Evolutionary conservation across 1,140 invertebrate species (phyloP).

Genomic region (Melipona quadrifasciata): DNA sequence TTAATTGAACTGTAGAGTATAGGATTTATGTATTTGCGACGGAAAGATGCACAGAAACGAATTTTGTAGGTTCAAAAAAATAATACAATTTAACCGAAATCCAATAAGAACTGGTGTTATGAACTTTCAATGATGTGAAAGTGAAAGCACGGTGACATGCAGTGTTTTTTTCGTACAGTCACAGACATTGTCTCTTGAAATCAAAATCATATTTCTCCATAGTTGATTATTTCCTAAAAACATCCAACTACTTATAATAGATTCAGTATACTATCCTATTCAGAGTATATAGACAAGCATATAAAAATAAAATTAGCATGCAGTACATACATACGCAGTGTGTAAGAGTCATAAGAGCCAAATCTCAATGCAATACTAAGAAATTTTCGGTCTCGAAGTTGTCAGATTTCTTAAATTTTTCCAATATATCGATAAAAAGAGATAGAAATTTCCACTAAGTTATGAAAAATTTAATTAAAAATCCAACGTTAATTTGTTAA

Average conservation of each 20-base stretch:
- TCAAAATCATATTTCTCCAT: not conserved
- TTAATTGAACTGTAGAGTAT: no score
- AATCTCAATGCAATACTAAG: not conserved
- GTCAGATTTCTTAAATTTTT: not conserved
- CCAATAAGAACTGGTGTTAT: no score
- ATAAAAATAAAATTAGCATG: slow-evolving; percentile 6
- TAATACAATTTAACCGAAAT: no score
- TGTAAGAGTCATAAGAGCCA: not conserved
- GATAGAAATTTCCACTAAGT: not conserved
- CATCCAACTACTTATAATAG: not conserved
- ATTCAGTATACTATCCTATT: not conserved
- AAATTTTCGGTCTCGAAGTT: not conserved
- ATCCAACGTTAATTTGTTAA: no score
- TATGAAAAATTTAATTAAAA: no score
- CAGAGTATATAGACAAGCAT: not conserved
- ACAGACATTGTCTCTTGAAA: not conserved
- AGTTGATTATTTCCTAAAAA: not conserved
- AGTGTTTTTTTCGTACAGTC: no score
- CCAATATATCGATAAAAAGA: not conserved
- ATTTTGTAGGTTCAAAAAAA: no score
- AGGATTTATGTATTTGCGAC: no score
- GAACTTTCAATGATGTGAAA: no score
- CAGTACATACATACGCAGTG: not conserved
- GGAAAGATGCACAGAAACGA: no score
- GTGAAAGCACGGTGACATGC: no score